Evolutionary conservation across 2,113 vertebrate genomes (phyloP).

Genomic region (Nymphicus hollandicus): DNA sequence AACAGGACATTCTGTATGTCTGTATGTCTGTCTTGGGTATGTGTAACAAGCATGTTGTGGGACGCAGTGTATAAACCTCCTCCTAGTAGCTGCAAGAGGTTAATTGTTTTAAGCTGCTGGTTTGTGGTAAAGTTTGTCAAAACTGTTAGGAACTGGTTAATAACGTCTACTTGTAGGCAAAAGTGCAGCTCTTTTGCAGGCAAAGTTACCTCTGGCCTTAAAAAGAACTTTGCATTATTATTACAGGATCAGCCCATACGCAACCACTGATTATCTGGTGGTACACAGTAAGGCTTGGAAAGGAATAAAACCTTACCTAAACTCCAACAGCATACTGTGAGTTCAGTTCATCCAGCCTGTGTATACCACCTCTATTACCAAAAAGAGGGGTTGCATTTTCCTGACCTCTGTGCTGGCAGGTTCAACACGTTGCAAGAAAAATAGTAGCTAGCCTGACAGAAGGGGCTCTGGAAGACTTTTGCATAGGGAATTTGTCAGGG

Average conservation of each 20-base stretch:
- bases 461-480: background rate
- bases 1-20: background rate
- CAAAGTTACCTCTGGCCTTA: background rate
- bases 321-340: background rate
- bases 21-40: background rate
- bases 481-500: background rate
- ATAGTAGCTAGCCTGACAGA: background rate
- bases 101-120: background rate
- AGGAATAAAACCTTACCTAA: background rate
- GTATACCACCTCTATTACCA: background rate
- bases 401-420: background rate
- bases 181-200: background rate
- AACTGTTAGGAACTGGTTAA: background rate
- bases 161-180: background rate
- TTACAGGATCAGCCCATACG: background rate
- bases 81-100: background rate
- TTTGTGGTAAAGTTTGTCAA: background rate
- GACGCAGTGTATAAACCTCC: background rate
- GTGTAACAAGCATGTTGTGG: background rate
- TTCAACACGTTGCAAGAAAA: background rate
- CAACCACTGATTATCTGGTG: background rate
- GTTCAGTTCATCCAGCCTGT: background rate
- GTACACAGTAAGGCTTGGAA: background rate
- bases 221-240: slow-evolving; percentile 1
- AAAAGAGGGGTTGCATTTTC: background rate